phyloP scores from a whole-genome alignment of 1,140 invertebrate species.

The Hydropsyche tenuis region DNA sequence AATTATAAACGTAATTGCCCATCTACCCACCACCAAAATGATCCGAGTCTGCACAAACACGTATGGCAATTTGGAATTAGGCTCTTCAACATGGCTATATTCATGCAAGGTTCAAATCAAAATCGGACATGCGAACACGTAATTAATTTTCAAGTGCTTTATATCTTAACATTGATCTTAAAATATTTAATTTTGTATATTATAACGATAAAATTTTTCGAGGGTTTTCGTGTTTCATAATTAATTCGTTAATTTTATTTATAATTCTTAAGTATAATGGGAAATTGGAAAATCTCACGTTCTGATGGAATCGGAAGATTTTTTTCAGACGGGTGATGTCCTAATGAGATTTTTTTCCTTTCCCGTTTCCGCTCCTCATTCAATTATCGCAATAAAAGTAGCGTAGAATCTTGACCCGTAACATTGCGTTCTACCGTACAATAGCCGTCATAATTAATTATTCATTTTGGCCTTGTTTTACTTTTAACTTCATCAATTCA shows the following conservation, averaged over 20 bases:
- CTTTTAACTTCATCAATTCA: conserved; percentile 39
- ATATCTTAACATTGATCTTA: no score
- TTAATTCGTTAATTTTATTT: no score
- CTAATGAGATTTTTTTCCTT: conserved; percentile 6
- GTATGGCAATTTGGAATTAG: not conserved
- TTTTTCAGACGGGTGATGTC: not conserved
- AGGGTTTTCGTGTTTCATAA: no score
- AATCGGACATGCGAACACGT: no score
- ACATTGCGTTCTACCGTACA: not conserved
- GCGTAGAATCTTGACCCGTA: conserved; percentile 17
- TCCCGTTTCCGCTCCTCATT: not conserved
- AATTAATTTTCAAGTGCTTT: no score
- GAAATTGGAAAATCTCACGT: no score
- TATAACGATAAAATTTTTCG: no score
- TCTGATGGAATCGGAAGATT: not conserved
- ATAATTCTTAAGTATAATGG: no score
- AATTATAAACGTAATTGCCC: not conserved
- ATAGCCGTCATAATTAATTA: conserved; percentile 39
- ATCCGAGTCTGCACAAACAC: not conserved
- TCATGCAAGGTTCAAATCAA: no score
- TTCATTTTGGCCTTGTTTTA: conserved; percentile 37
- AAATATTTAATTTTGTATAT: no score
- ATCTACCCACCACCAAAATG: not conserved
- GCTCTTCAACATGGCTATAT: not conserved
- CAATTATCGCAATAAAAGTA: conserved; percentile 26